phyloP scores from a whole-genome alignment of 2,113 vertebrate species.

The Oreochromis niloticus region DNA sequence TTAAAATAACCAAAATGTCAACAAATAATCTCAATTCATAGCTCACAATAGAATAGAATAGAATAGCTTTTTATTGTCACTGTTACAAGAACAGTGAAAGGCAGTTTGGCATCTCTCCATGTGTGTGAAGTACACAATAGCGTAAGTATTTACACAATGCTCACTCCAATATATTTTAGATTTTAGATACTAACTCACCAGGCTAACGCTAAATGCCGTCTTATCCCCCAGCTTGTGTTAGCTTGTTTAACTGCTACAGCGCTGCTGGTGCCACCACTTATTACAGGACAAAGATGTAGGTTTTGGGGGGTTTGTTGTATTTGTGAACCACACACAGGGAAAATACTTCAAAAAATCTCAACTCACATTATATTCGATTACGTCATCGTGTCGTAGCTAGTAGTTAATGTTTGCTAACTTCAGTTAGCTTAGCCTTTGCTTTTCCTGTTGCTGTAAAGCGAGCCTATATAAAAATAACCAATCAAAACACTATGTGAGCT shows the following conservation, averaged over 20 bases:
- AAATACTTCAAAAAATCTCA: background rate
- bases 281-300: background rate
- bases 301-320: background rate
- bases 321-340: background rate
- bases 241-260: background rate
- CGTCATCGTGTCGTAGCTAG: background rate
- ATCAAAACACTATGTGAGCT: background rate
- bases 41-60: too few relatives aligned
- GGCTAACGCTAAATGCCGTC: background rate
- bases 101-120: too few relatives aligned
- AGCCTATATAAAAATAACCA: background rate
- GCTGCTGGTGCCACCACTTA: background rate
- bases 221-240: background rate
- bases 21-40: background rate
- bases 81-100: too few relatives aligned
- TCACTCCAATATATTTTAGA: background rate
- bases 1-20: background rate
- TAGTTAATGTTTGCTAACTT: background rate
- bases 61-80: too few relatives aligned
- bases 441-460: accelerated
- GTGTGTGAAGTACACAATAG: too few relatives aligned
- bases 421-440: background rate
- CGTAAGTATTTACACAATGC: too few relatives aligned
- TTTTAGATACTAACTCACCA: background rate
- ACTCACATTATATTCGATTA: background rate